A percentile compares a stretch with the other conserved stretches of the same genome.
These are phyloP conservation scores for Microcebus lehilahytsara DNA, from an alignment of 2,113 vertebrate genomes.

Conservation along the genomic window DNA sequence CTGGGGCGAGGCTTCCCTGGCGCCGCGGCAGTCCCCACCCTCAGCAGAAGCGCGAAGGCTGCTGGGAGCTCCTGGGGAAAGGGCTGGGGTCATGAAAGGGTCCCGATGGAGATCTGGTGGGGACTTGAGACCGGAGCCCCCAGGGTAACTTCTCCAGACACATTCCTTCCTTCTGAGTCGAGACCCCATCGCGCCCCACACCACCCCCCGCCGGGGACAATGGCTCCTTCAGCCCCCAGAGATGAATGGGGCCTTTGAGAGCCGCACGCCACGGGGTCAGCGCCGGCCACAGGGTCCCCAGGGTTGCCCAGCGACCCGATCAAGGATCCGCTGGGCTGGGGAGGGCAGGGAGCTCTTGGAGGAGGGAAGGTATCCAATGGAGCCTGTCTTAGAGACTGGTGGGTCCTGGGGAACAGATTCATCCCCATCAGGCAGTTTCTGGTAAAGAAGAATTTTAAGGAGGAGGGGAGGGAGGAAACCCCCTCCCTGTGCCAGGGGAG, in stretches of 20 bases:
- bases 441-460: neutral
- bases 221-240: slow-evolving; percentile 77
- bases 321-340: neutral
- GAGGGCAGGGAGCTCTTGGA: neutral
- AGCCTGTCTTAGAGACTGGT: neutral
- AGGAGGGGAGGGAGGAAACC: neutral
- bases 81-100: slow-evolving; percentile 41
- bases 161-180: slow-evolving; percentile 79
- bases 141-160: slow-evolving; percentile 73
- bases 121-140: slow-evolving; percentile 53
- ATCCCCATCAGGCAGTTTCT: neutral
- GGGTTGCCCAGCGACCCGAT: slow-evolving; percentile 42
- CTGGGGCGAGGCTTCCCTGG: neutral
- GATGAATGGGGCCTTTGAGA: slow-evolving; percentile 77
- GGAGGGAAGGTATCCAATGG: neutral
- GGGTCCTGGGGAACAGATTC: neutral
- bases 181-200: slow-evolving; percentile 41
- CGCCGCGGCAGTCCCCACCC: neutral
- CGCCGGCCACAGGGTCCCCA: slow-evolving; percentile 56
- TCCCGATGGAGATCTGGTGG: slow-evolving; percentile 46
- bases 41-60: slow-evolving; percentile 26
- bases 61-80: slow-evolving; percentile 31
- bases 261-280: slow-evolving; percentile 74
- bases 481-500: neutral
- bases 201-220: slow-evolving; percentile 53